These are phyloP conservation scores for Eospalax fontanierii DNA, from an alignment of 2,797 vertebrate genomes.

Conservation along the genomic window DNA sequence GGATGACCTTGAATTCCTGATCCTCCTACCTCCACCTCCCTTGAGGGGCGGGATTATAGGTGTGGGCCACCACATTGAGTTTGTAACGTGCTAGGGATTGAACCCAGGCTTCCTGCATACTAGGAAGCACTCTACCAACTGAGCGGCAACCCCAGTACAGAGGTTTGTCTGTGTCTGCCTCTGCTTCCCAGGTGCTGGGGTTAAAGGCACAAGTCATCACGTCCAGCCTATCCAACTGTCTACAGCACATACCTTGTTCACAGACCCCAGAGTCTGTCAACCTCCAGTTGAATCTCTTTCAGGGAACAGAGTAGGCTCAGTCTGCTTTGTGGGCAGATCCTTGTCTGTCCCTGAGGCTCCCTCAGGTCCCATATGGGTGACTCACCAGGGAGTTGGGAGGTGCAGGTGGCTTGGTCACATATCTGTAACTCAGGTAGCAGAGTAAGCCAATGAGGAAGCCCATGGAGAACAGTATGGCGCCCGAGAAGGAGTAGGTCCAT, in stretches of 20 bases:
- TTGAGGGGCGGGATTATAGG: not conserved
- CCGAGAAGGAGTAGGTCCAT: slow-evolving; percentile 86
- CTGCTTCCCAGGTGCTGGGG: no score
- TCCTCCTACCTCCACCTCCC: not conserved
- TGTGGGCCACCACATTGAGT: no score
- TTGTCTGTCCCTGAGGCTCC: no score
- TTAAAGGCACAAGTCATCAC: no score
- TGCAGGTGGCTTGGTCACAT: slow-evolving; percentile 81
- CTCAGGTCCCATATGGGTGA: not conserved
- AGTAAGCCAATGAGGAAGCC: slow-evolving; percentile 79
- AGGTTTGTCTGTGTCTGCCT: no score
- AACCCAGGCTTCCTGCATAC: not conserved
- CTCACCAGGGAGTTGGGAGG: slow-evolving; percentile 89
- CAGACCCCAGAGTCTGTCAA: not conserved
- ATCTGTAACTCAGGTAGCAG: slow-evolving; percentile 85
- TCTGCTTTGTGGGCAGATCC: no score
- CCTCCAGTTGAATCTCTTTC: not conserved
- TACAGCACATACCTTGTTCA: rapidly evolving
- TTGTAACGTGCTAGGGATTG: not conserved
- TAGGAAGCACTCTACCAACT: not conserved
- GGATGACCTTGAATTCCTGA: not conserved
- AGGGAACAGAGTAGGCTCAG: not conserved
- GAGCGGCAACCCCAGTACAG: not conserved
- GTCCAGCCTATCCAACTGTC: no score
- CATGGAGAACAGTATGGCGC: slow-evolving; percentile 72